A percentile compares a stretch with the other conserved stretches of the same genome.
These are phyloP conservation scores for Silurus asotus DNA, from an alignment of 2,113 vertebrate species.

Conservation along the genomic window DNA sequence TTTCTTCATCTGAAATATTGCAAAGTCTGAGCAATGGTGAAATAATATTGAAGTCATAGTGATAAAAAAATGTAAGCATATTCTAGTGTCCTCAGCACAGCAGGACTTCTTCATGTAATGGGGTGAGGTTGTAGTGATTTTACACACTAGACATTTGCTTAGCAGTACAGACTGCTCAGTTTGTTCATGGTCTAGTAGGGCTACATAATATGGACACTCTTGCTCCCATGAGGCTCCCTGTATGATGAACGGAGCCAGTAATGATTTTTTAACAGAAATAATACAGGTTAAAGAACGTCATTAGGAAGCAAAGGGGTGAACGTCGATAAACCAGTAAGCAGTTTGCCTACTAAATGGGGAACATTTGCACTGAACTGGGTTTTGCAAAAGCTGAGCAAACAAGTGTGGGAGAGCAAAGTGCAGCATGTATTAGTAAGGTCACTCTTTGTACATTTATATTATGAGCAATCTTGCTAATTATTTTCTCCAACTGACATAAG, in stretches of 20 bases:
- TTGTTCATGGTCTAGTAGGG: conserved; percentile 54
- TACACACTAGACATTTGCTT: conserved; percentile 69
- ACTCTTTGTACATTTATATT: background rate
- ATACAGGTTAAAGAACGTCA: conserved; percentile 45
- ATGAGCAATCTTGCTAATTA: background rate
- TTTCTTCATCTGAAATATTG: conserved; percentile 52
- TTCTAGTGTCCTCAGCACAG: conserved; percentile 1
- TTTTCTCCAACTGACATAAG: too few species aligned
- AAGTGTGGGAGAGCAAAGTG: background rate
- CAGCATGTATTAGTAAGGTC: background rate
- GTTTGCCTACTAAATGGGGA: background rate
- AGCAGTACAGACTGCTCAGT: conserved; percentile 61
- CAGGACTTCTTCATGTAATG: conserved; percentile 45
- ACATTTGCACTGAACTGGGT: background rate
- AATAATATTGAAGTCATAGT: conserved; percentile 38
- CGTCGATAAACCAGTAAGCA: background rate
- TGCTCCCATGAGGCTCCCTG: conserved; percentile 54
- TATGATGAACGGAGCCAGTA: conserved; percentile 60
- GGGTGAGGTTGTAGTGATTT: conserved; percentile 69
- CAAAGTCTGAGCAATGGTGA: conserved; percentile 25
- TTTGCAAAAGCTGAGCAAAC: background rate
- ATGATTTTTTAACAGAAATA: conserved; percentile 68
- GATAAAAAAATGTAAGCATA: background rate
- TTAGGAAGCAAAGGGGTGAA: background rate
- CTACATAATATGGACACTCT: conserved; percentile 17